Conservation (phyloP, 2,797 vertebrate genomes). For the Brachyalestes nurse region DNA sequence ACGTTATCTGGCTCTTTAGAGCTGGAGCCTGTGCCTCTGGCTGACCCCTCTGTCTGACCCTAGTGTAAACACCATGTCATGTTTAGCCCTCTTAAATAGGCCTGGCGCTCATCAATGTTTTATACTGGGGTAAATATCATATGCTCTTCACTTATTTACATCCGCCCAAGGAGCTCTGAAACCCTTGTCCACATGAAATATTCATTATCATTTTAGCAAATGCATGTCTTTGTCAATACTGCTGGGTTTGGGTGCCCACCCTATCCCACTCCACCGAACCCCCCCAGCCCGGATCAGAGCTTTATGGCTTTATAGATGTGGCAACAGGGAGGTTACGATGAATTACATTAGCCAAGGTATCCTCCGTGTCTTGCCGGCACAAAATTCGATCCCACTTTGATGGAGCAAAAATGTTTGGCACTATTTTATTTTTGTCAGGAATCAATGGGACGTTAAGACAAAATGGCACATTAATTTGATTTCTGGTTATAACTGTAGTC, state of each 20-base stretch:
- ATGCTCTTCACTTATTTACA: constrained; percentile 95
- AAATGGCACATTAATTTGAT: constrained; percentile 52
- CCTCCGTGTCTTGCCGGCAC: constrained; percentile 29
- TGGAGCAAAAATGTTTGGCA: constrained; percentile 66
- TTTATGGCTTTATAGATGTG: constrained; percentile 63
- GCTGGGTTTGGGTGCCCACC: constrained; percentile 66
- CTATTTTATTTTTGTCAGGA: constrained; percentile 72
- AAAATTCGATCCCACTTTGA: constrained; percentile 75
- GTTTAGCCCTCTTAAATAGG: constrained; percentile 90
- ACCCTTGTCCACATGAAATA: constrained; percentile 82
- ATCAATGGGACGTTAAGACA: constrained; percentile 73
- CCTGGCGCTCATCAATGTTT: constrained; percentile 91
- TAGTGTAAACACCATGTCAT: constrained; percentile 89
- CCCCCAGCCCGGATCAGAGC: constrained; percentile 48
- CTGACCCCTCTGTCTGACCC: constrained; percentile 81
- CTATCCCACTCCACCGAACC: constrained; percentile 51
- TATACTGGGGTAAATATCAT: constrained; percentile 90
- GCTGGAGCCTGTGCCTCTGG: constrained; percentile 75
- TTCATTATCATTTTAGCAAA: constrained; percentile 81
- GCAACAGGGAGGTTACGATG: constrained; percentile 55
- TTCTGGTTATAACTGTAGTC: constrained; percentile 46
- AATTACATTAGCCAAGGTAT: constrained; percentile 60
- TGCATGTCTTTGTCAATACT: constrained; percentile 78
- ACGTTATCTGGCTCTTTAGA: constrained; percentile 76
- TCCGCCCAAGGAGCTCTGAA: constrained; percentile 83